Conservation (phyloP, 2,888 invertebrate genomes). For the Acleris cristana region DNA sequence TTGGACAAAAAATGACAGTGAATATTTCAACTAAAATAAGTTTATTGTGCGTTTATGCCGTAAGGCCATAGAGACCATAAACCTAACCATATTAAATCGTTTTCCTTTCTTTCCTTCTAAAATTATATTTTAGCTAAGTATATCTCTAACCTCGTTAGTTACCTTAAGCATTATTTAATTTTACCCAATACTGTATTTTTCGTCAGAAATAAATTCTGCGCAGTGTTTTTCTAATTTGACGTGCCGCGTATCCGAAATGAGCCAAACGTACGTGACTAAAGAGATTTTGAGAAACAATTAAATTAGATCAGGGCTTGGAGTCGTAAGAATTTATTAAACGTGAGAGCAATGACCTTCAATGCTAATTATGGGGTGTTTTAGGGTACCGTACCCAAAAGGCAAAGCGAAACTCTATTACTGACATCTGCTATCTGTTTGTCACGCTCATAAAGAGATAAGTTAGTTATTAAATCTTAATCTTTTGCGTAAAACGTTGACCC, state of each 20-base stretch:
- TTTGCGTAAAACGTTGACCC: not conserved
- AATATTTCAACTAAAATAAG: too few relatives aligned
- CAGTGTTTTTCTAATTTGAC: conserved; percentile 33
- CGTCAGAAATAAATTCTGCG: conserved; percentile 26
- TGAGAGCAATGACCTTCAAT: conserved; percentile 16
- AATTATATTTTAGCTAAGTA: too few relatives aligned
- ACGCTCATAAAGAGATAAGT: not conserved
- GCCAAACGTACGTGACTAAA: conserved; percentile 30
- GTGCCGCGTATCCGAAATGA: conserved; percentile 31
- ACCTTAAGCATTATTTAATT: not conserved
- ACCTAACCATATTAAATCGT: too few relatives aligned
- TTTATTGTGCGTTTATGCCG: too few relatives aligned
- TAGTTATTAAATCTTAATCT: too few relatives aligned
- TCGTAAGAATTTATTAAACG: conserved; percentile 25
- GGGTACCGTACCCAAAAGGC: not conserved
- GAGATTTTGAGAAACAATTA: conserved; percentile 32
- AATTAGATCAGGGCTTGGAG: conserved; percentile 12
- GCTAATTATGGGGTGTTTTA: conserved; percentile 11
- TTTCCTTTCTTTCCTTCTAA: too few relatives aligned
- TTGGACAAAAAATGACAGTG: too few relatives aligned
- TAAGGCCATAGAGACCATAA: too few relatives aligned
- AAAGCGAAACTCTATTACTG: not conserved
- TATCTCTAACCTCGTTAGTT: too few relatives aligned
- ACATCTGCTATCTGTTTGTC: not conserved
- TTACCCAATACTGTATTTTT: conserved; percentile 6